Conservation (phyloP, 1,140 invertebrate species). For the Drosophila baimaii region DNA sequence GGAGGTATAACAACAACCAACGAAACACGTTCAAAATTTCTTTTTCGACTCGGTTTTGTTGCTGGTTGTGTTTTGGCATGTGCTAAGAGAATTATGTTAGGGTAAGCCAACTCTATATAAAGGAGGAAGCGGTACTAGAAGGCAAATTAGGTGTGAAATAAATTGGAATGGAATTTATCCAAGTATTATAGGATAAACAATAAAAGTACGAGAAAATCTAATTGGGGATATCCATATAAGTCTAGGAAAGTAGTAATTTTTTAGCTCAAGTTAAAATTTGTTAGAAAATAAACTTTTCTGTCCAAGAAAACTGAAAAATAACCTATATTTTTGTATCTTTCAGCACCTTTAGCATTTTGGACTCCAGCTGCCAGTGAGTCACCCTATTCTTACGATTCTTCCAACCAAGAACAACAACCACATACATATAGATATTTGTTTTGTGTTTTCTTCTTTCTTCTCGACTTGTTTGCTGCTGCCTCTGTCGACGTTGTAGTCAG, state of each 20-base stretch:
- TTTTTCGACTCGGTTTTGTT: conserved; percentile 25
- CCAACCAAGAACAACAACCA: conserved; percentile 22
- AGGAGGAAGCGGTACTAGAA: conserved; percentile 4
- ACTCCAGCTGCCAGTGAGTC: conserved; percentile 31
- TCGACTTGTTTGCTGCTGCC: conserved; percentile 44
- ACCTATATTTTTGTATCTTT: background rate
- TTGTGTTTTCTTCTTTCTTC: conserved; percentile 49
- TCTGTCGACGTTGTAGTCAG: conserved; percentile 11
- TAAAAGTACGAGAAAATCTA: background rate
- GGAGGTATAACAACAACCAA: conserved; percentile 23
- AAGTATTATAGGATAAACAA: background rate
- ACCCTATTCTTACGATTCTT: conserved; percentile 35
- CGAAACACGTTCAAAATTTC: conserved; percentile 57
- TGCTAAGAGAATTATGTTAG: conserved; percentile 43
- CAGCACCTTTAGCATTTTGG: background rate
- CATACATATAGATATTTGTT: conserved; percentile 41
- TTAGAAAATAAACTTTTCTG: background rate
- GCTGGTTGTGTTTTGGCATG: conserved; percentile 35
- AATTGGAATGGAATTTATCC: background rate
- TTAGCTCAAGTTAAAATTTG: background rate
- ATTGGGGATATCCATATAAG: too few species aligned
- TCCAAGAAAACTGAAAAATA: background rate
- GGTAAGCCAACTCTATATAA: conserved; percentile 19
- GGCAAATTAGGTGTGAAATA: conserved; percentile 14
- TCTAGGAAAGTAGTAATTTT: too few species aligned